Conservation (phyloP, 2,888 invertebrate species). For the Sussaba pulchella region DNA sequence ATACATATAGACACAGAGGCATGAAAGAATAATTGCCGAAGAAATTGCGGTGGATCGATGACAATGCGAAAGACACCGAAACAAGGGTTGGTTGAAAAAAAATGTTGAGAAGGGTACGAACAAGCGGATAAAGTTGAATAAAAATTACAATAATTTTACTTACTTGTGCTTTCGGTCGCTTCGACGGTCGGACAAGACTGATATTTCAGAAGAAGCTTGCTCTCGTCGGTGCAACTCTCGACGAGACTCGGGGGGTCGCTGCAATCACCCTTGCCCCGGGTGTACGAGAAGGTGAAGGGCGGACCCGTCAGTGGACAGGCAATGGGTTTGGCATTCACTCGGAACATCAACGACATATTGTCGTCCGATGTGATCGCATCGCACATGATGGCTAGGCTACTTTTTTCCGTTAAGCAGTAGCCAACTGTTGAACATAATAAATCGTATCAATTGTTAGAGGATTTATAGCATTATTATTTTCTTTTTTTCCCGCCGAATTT, state of each 20-base stretch:
- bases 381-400: constrained; percentile 88
- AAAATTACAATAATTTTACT: constrained; percentile 77
- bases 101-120: constrained; percentile 7
- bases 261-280: constrained; percentile 90
- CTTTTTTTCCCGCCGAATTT: too few relatives aligned
- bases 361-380: constrained; percentile 90
- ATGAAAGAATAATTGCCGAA: too few relatives aligned
- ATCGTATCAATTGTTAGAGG: too few relatives aligned
- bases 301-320: constrained; percentile 93
- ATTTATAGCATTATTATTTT: constrained; percentile 65
- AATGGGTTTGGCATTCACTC: constrained; percentile 88
- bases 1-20: too few relatives aligned
- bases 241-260: constrained; percentile 91
- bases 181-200: constrained; percentile 93
- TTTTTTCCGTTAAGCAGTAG: constrained; percentile 86
- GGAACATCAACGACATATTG: constrained; percentile 90
- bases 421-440: constrained; percentile 84
- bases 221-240: constrained; percentile 94
- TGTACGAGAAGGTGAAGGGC: constrained; percentile 93
- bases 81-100: too few relatives aligned
- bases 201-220: constrained; percentile 92
- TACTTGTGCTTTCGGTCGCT: constrained; percentile 92
- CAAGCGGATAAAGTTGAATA: constrained; percentile 13
- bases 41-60: too few relatives aligned
- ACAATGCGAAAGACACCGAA: too few relatives aligned